Percentiles rank a stretch among this genome's conserved stretches.
phyloP scores from a whole-genome alignment of 2,888 invertebrate species.

The Creontiades dilutus region DNA sequence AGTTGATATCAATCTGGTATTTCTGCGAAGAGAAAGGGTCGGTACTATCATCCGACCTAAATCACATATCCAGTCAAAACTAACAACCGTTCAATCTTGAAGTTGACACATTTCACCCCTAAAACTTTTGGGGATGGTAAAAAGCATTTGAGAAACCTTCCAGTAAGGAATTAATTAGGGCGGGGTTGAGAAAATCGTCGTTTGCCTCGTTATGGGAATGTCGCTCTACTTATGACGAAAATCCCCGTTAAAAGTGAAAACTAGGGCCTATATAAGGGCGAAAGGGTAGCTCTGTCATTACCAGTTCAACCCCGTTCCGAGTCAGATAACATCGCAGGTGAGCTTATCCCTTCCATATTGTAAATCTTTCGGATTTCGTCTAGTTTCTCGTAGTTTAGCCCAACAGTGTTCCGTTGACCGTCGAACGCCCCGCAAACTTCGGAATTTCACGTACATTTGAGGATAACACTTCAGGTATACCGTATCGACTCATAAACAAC shows the following conservation, averaged over 20 bases:
- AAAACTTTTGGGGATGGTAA: neutral
- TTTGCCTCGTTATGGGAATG: neutral
- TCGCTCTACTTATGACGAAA: conserved; percentile 37
- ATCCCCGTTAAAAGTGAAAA: conserved; percentile 61
- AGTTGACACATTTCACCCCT: neutral
- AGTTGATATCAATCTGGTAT: neutral
- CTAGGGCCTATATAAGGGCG: conserved; percentile 61
- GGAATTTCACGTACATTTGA: no score
- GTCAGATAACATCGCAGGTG: conserved; percentile 47
- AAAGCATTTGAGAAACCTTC: neutral
- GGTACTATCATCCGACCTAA: neutral
- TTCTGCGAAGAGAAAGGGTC: conserved; percentile 1
- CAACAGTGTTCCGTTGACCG: neutral
- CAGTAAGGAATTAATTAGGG: neutral
- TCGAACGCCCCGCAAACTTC: neutral
- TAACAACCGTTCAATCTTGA: neutral
- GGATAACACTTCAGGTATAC: no score
- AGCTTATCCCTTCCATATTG: conserved; percentile 3
- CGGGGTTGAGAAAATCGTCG: neutral
- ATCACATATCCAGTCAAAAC: neutral
- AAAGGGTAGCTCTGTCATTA: conserved; percentile 3
- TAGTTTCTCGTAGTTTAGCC: neutral
- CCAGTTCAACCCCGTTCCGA: conserved; percentile 48
- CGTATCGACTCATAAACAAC: no score
- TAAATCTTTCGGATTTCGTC: neutral